Evolutionary conservation across 2,797 vertebrate species (phyloP), one percentile per base, ranked within the genome.

Genomic region (Galago senegalensis): DNA sequence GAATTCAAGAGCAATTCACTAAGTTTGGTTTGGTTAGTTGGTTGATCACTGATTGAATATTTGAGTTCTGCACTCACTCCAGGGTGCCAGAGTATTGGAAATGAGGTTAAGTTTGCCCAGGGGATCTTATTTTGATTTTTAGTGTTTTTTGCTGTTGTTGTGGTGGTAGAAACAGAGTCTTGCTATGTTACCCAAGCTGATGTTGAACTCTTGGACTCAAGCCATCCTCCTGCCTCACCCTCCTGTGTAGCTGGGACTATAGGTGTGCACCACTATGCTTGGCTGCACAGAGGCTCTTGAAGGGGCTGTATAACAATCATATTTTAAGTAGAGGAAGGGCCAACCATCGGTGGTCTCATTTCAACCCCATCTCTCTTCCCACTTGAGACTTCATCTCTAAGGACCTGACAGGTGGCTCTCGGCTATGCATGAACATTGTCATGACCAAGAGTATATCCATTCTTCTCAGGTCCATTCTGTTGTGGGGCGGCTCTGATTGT

Each of bases 251-350:
- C 31, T n/a, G 31, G 17, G 65, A 67, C 65, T 67, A 67, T 17
- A 67, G 65, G 31, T n/a, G 31, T 67, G 7, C 31, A n/a, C 16
- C 7, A 67, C 7, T n/a, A 6, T 67, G 31, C 65, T 67, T 67
- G 31, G 17, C 16, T 95, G 43, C 90, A 49, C 75, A 67, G 34
- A 92, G 43, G 34, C 70, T 75, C 73, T 87, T 93, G 29, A 91
- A 83, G 34, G 56, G 58, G 12, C 46, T 67, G 13, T 72, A 0
- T 85, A 65, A 58, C 95, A 16, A 73, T 77, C 2, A 37, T 31
- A 83, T 40, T 49, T 63, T 75, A 65, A 79, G 61, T 67, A 60
- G 23, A 16, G 0, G 46, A 79, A 85, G 13, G 20, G 11, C 84
- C 69, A n/a, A n/a, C 16, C 3, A 14, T 43, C 23, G 29, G 76